A percentile compares a stretch with the other conserved stretches of the same genome.
These are phyloP conservation scores for Gymnothorax reevesii DNA, from an alignment of 2,797 vertebrate species.

Conservation along the genomic window DNA sequence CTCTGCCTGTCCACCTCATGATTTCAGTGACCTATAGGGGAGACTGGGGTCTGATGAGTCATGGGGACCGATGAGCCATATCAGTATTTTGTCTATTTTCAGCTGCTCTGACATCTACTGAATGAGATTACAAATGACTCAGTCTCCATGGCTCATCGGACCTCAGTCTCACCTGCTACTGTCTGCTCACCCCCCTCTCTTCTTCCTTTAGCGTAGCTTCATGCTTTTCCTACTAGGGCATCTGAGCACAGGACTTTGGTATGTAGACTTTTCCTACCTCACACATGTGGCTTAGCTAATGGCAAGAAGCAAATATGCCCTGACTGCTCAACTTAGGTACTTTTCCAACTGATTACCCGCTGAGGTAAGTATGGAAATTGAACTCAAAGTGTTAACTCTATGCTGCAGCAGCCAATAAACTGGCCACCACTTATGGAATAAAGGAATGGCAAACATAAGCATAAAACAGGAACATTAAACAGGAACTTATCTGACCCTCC, in stretches of 20 bases:
- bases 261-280: conserved; percentile 44
- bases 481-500: conserved; percentile 39
- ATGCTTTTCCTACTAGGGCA: conserved; percentile 24
- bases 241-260: conserved; percentile 21
- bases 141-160: no score
- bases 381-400: conserved; percentile 34
- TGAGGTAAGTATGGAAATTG: conserved; percentile 34
- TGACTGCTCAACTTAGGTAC: conserved; percentile 23
- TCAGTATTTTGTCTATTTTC: no score
- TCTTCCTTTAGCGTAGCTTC: conserved; percentile 2
- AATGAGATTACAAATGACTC: no score
- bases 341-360: conserved; percentile 38
- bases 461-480: conserved; percentile 43
- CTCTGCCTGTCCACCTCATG: not conserved
- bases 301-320: conserved; percentile 33
- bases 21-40: not conserved
- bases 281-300: conserved; percentile 22
- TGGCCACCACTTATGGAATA: conserved; percentile 33
- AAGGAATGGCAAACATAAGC: conserved; percentile 44
- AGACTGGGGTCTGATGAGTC: no score
- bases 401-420: conserved; percentile 27
- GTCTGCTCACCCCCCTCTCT: not conserved
- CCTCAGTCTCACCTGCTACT: no score
- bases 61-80: no score
- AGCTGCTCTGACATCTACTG: no score